These are phyloP conservation scores for Hemitrygon akajei DNA, from an alignment of 2,797 vertebrate genomes.

Conservation along the genomic window DNA sequence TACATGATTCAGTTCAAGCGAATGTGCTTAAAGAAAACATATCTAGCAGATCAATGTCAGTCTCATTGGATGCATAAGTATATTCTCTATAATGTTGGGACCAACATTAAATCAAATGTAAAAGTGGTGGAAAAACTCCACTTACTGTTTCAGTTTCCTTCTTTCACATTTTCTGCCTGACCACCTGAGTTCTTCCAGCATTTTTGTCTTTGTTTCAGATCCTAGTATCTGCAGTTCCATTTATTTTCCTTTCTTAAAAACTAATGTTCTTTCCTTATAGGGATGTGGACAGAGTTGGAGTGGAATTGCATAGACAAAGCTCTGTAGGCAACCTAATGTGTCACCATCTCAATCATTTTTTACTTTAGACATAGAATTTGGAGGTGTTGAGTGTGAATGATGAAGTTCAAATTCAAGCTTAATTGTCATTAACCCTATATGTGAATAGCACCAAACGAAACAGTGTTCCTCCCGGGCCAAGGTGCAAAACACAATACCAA, in stretches of 20 bases:
- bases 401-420: not conserved
- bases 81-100: not conserved
- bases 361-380: not conserved
- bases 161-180: too few species aligned
- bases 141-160: too few species aligned
- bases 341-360: not conserved
- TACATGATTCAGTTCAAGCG: not conserved
- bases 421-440: too few species aligned
- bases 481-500: too few species aligned
- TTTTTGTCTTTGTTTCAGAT: too few species aligned
- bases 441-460: too few species aligned
- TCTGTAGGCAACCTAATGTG: not conserved
- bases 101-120: not conserved
- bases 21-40: not conserved
- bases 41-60: not conserved
- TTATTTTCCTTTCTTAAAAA: too few species aligned
- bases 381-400: not conserved
- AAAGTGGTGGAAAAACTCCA: too few species aligned
- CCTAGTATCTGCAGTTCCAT: too few species aligned
- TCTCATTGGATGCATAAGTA: not conserved
- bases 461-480: too few species aligned
- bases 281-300: not conserved
- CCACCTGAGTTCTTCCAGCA: too few species aligned
- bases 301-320: not conserved
- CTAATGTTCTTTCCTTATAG: not conserved